These are phyloP conservation scores for Drosophila phalerata DNA, from an alignment of 2,888 invertebrate genomes.

Conservation along the genomic window DNA sequence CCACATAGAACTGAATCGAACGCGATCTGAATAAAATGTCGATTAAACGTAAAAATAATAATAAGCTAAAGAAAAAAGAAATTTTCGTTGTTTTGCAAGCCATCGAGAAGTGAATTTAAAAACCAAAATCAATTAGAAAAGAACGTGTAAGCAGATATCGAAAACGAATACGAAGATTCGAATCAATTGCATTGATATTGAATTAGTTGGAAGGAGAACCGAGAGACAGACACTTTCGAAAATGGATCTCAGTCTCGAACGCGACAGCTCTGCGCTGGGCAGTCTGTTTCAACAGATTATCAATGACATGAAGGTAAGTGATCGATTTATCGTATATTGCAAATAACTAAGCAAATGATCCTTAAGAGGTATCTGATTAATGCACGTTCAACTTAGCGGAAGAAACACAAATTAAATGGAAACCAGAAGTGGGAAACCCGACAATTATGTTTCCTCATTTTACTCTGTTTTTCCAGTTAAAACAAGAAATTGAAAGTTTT, in stretches of 20 bases:
- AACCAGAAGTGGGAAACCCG: constrained; percentile 18
- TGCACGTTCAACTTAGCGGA: constrained; percentile 26
- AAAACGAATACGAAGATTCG: constrained; percentile 40
- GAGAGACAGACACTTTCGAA: constrained; percentile 30
- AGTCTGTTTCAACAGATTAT: constrained; percentile 98
- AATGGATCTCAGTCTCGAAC: constrained; percentile 86
- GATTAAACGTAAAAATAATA: constrained; percentile 67
- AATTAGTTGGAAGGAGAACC: constrained; percentile 1
- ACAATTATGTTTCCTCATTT: constrained; percentile 39
- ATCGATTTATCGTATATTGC: constrained; percentile 12
- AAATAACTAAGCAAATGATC: neutral
- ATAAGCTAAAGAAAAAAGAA: constrained; percentile 55
- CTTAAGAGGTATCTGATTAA: neutral
- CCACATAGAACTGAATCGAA: constrained; percentile 14
- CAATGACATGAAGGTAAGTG: constrained; percentile 97
- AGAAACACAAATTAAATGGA: constrained; percentile 21
- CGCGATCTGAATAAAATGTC: constrained; percentile 67
- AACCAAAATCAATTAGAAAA: constrained; percentile 23
- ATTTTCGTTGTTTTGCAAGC: constrained; percentile 54
- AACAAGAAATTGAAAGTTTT: constrained; percentile 40
- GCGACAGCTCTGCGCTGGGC: constrained; percentile 96
- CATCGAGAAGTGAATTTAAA: constrained; percentile 39
- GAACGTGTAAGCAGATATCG: constrained; percentile 13
- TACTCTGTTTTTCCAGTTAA: constrained; percentile 17
- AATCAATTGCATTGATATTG: constrained; percentile 50